Evolutionary conservation across 2,797 vertebrate species (phyloP).

Genomic region (Xiphophorus birchmanni): DNA sequence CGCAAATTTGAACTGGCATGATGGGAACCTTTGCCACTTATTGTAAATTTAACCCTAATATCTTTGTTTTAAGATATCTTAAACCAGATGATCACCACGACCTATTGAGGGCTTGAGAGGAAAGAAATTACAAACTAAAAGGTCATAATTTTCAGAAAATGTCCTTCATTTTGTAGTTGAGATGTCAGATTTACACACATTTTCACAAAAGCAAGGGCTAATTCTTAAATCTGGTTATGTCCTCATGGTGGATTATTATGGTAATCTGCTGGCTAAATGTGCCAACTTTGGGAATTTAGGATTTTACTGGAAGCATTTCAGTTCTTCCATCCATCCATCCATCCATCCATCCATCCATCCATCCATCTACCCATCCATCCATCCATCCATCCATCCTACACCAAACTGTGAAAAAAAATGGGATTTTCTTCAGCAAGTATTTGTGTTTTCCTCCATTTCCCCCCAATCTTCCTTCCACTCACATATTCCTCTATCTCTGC

Average conservation of each 20-base stretch:
- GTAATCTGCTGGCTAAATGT: slow-evolving; percentile 60
- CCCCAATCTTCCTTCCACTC: slow-evolving; percentile 57
- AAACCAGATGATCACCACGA: neutral
- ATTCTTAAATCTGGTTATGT: slow-evolving; percentile 54
- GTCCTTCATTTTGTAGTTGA: neutral
- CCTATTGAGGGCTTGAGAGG: neutral
- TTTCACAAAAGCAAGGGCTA: slow-evolving; percentile 10
- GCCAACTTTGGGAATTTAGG: slow-evolving; percentile 52
- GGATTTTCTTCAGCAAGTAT: slow-evolving; percentile 58
- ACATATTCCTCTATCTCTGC: slow-evolving; percentile 59
- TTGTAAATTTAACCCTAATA: neutral
- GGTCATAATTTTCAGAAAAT: neutral
- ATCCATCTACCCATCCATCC: slow-evolving; percentile 30
- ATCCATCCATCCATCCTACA: slow-evolving; percentile 30
- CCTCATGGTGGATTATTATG: slow-evolving; percentile 66
- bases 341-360: slow-evolving; percentile 18
- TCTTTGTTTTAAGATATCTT: neutral
- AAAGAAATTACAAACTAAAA: neutral
- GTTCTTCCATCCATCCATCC: slow-evolving; percentile 35
- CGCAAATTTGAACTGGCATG: neutral
- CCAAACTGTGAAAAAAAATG: slow-evolving; percentile 47
- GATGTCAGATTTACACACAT: slow-evolving; percentile 2
- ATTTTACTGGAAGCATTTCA: slow-evolving; percentile 43
- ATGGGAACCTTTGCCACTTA: neutral
- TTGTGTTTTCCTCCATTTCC: slow-evolving; percentile 46